A percentile compares a stretch with the other conserved stretches of the same genome.
Conservation (phyloP, 1,140 invertebrate genomes). For the Rhizoglyphus robini region DNA sequence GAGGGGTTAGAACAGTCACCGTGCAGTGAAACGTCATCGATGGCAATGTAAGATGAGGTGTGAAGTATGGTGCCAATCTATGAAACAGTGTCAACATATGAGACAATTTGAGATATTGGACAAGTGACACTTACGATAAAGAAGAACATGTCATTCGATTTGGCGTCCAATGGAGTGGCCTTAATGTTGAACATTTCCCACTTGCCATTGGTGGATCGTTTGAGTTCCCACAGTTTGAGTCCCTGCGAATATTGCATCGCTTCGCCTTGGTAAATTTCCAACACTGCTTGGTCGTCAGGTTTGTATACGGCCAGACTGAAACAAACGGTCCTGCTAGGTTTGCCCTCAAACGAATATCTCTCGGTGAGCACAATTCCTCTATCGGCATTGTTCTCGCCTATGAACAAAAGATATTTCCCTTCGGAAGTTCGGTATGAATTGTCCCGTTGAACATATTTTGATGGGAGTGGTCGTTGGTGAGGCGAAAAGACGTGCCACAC, state of each 20-base stretch:
- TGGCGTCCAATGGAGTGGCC: not conserved
- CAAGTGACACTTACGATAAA: not conserved
- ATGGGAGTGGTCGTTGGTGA: not conserved
- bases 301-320: not conserved
- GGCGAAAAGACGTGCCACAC: not conserved
- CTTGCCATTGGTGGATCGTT: not conserved
- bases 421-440: not conserved
- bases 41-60: not conserved
- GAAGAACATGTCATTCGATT: not conserved
- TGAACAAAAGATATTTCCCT: not conserved
- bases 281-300: not conserved
- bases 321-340: not conserved
- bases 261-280: constrained; percentile 1
- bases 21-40: not conserved
- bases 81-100: not conserved
- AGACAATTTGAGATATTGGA: not conserved
- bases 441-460: not conserved
- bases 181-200: not conserved
- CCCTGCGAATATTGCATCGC: not conserved
- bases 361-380: not conserved
- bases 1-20: not conserved
- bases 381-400: not conserved
- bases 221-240: not conserved
- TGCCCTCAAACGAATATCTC: not conserved
- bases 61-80: not conserved